phyloP scores from a whole-genome alignment of 2,888 invertebrate species.

The Epistrophella euchroma region DNA sequence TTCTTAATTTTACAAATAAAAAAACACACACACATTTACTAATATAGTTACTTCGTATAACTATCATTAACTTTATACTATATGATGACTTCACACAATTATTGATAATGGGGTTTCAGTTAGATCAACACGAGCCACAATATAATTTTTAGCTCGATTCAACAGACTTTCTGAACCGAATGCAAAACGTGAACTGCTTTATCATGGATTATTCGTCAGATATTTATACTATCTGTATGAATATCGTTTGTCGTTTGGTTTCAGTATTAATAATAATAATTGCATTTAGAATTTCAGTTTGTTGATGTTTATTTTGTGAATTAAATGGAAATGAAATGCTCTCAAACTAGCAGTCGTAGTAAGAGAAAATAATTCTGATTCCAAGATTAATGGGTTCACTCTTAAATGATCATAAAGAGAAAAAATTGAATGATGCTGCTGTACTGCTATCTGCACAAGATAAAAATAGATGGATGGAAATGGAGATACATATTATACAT shows the following conservation, averaged over 20 bases:
- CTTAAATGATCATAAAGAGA: background rate
- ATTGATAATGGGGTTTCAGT: background rate
- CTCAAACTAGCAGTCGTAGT: background rate
- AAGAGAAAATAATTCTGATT: background rate
- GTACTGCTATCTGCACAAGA: no score
- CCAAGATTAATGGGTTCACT: background rate
- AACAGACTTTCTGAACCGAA: conserved; percentile 20
- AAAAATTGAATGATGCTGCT: background rate
- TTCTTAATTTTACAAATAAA: conserved; percentile 5
- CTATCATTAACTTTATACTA: background rate
- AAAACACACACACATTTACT: background rate
- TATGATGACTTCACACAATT: background rate
- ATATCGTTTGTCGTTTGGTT: conserved; percentile 4
- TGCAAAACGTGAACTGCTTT: conserved; percentile 50
- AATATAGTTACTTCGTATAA: background rate
- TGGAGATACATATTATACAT: no score
- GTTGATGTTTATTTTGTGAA: conserved; percentile 14
- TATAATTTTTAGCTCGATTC: background rate
- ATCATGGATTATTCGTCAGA: conserved; percentile 28
- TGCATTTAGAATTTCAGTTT: conserved; percentile 6
- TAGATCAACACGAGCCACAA: background rate
- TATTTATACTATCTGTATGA: conserved; percentile 52
- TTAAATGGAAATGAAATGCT: background rate
- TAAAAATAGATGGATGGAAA: no score
- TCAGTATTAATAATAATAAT: background rate